phyloP scores from a whole-genome alignment of 37 sponge, comb jelly and placozoan species.

The Cladorhizidae sp. region DNA sequence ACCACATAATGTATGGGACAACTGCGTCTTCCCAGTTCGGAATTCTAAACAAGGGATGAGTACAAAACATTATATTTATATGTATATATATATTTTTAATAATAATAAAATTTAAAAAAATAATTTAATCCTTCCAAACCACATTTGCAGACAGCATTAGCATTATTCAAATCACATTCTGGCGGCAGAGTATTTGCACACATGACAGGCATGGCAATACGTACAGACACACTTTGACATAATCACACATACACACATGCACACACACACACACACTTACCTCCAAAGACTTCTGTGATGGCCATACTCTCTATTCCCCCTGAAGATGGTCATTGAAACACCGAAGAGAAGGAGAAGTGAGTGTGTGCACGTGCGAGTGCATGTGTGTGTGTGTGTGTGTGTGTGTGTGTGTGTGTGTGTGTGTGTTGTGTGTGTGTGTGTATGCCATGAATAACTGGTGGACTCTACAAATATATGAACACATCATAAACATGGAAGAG shows the following conservation, averaged over 20 bases:
- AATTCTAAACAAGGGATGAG: constrained; percentile 68
- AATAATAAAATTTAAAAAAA: no score
- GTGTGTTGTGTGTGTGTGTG: no score
- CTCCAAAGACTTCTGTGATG: constrained; percentile 99
- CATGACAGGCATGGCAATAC: background rate
- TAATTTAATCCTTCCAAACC: no score
- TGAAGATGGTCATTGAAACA: background rate
- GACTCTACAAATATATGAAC: no score
- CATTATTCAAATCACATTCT: background rate
- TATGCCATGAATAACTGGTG: no score
- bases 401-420: no score
- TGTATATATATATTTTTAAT: no score
- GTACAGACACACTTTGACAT: background rate
- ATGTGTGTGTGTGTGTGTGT: no score
- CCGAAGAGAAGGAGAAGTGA: no score
- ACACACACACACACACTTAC: constrained; percentile 24
- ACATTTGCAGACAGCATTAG: background rate
- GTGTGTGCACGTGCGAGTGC: no score
- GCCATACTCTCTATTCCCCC: constrained; percentile 99
- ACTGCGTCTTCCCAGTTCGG: constrained; percentile 98
- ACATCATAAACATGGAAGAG: no score
- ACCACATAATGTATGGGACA: constrained; percentile 98
- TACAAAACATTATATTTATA: background rate
- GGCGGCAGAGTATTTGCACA: background rate
- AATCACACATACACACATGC: background rate